Evolutionary conservation across 2,888 invertebrate species (phyloP).

Genomic region (Sesia bembeciformis): DNA sequence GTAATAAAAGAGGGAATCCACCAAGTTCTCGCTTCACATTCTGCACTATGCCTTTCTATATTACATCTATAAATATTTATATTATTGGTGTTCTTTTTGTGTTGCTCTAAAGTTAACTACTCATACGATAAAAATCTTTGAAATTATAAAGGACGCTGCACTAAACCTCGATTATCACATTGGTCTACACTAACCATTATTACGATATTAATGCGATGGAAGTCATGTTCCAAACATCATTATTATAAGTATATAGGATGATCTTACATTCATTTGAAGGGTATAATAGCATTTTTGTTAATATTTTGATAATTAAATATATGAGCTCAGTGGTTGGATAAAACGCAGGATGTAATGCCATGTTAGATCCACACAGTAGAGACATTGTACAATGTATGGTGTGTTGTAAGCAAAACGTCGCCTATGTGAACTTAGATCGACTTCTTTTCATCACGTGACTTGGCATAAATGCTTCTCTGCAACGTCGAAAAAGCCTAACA

Average conservation of each 20-base stretch:
- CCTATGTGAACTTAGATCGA: slow-evolving; percentile 50
- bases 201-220: background rate
- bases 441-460: slow-evolving; percentile 72
- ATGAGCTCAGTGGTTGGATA: too few relatives aligned
- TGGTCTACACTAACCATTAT: background rate
- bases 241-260: too few relatives aligned
- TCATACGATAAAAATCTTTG: slow-evolving; percentile 36
- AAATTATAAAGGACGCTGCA: slow-evolving; percentile 63
- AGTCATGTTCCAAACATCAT: background rate
- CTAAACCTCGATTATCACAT: slow-evolving; percentile 32
- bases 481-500: slow-evolving; percentile 43
- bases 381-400: too few relatives aligned
- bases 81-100: slow-evolving; percentile 68
- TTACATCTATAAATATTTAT: slow-evolving; percentile 27
- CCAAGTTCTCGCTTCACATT: slow-evolving; percentile 11
- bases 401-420: too few relatives aligned
- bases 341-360: too few relatives aligned
- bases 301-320: too few relatives aligned
- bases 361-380: too few relatives aligned
- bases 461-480: slow-evolving; percentile 58
- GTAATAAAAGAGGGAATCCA: slow-evolving; percentile 2
- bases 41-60: slow-evolving; percentile 22
- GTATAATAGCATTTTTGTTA: too few relatives aligned
- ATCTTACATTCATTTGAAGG: too few relatives aligned
- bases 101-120: slow-evolving; percentile 59